These are phyloP conservation scores for Halcyon badia DNA, from an alignment of 2,797 vertebrate genomes.

Conservation along the genomic window DNA sequence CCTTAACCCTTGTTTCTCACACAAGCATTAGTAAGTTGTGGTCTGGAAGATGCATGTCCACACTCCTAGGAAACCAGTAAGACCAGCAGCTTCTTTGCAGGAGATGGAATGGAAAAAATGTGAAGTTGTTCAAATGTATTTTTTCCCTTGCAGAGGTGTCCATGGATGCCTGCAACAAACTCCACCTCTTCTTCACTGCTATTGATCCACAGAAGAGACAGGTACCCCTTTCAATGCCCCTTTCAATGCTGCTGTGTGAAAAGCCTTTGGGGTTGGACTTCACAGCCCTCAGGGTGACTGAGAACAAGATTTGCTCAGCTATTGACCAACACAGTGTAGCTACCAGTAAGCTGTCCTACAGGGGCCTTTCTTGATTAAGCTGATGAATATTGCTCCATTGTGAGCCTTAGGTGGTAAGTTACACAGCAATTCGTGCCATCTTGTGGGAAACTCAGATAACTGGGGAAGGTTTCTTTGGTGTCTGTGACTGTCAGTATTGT, in stretches of 20 bases:
- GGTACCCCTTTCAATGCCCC: neutral
- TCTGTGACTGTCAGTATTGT: neutral
- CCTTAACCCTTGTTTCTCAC: constrained; percentile 60
- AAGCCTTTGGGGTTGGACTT: neutral
- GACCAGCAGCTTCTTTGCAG: neutral
- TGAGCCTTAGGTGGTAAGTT: neutral
- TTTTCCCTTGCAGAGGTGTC: neutral
- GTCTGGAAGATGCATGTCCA: neutral
- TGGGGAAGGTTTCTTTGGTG: neutral
- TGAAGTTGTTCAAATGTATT: neutral
- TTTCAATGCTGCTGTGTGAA: neutral
- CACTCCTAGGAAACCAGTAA: neutral
- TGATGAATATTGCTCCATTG: neutral
- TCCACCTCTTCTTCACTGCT: neutral
- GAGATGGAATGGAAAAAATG: neutral
- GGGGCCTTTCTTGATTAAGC: neutral
- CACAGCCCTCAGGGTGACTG: neutral
- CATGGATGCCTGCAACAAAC: neutral
- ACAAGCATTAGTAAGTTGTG: neutral
- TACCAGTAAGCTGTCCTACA: neutral
- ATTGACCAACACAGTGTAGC: neutral
- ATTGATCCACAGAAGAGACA: neutral
- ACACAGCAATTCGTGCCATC: neutral
- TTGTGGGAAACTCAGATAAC: neutral
- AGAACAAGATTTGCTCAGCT: neutral